Evolutionary conservation across 2,888 invertebrate genomes (phyloP), one percentile per base, ranked within the genome.

Genomic region (Holacanthella duospinosa): DNA sequence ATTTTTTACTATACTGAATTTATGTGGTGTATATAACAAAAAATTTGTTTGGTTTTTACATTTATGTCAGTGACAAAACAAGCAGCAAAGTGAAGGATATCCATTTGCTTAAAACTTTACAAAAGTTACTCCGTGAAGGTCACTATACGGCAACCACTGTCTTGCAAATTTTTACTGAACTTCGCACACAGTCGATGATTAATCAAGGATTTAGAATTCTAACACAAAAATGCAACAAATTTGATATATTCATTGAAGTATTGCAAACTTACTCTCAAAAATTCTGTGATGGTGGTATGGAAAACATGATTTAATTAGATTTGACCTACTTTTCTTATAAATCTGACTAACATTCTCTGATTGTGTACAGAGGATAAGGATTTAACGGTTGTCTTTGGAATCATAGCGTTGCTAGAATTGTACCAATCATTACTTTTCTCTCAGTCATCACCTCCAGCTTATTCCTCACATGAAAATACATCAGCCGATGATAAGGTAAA

Each of bases 71-170:
- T 76, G 92, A 89, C 71, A 88, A 87, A 75, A 89, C 89, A 77
- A 92, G 89, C 64, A 87, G 87, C 73, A 84, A 88, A 73, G 88
- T 92, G 0, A 84, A 90, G 71, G 95, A 95, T 77, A 82, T 93
- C 61, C 92, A 94, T 78, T 80, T 92, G 55, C 80, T 93, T 65
- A 86, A 89, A 74, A 86, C 89, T 71, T 77, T 80, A 21, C 79
- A 79, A 69, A 68, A 66, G 28, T 24, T 69, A 9, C 56, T 73
- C 1, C 63, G 65, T 55, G 64, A 60, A n/a, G 59, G 60, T 2
- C 63, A 61, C 24, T 65, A 66, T 19, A 43, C 59, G 9, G 57
- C 21, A 27, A 25, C 36, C 1, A 56, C 59, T 28, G 29, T 66
- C 26, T 64, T 74, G 21, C 69, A 70, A 53, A 68, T 74, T 21